These are phyloP conservation scores for Bergia sp. DNA, from an alignment of 92 coral and sea anemone genomes.

Conservation along the genomic window DNA sequence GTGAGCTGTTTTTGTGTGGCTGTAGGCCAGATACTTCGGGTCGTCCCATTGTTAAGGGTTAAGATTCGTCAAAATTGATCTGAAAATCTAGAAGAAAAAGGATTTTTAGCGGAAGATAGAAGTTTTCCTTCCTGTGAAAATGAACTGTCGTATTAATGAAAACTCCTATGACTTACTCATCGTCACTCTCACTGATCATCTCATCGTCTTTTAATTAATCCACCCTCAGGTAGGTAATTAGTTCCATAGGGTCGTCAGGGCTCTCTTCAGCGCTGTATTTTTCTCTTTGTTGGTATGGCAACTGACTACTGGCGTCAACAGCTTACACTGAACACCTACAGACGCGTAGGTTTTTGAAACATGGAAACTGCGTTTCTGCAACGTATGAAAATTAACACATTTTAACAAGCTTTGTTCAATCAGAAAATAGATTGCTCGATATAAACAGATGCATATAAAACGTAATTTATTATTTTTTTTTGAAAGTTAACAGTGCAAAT, in stretches of 20 bases:
- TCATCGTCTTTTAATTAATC: background rate
- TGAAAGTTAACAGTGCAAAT: background rate
- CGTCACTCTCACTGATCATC: slow-evolving; percentile 6
- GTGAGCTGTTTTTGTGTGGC: no score
- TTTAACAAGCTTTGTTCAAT: background rate
- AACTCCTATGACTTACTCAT: background rate
- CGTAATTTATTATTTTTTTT: background rate
- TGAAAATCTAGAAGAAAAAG: background rate
- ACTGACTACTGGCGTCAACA: background rate
- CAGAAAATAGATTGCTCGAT: background rate
- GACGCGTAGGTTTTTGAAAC: background rate
- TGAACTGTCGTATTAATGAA: no score
- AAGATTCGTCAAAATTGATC: background rate
- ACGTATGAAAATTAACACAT: background rate
- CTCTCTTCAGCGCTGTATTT: background rate
- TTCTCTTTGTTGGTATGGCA: background rate
- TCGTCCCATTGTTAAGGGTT: no score
- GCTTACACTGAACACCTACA: slow-evolving; percentile 18
- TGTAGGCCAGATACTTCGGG: no score
- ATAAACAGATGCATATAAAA: background rate
- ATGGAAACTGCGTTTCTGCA: background rate
- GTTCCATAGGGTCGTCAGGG: slow-evolving; percentile 11
- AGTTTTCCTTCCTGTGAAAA: background rate
- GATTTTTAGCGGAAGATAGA: background rate
- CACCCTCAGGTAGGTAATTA: background rate